Conservation (phyloP, 2,888 invertebrate genomes). For the Melinaea menophilus region DNA sequence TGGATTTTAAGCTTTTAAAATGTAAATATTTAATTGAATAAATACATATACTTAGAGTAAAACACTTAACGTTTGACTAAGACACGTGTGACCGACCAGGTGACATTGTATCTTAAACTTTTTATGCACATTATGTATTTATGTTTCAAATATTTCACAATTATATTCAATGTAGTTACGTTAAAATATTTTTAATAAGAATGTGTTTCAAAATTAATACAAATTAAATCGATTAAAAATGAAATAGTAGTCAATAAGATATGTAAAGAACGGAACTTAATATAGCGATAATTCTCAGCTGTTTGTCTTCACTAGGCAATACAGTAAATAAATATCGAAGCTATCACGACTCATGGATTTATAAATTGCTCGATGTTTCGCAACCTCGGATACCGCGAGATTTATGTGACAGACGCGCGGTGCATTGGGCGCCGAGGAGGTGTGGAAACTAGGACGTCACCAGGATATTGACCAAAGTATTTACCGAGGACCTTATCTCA, state of each 20-base stretch:
- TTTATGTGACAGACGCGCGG: slow-evolving; percentile 20
- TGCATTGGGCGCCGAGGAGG: slow-evolving; percentile 1
- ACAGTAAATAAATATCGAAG: slow-evolving; percentile 21
- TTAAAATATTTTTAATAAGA: neutral
- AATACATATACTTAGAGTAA: no score
- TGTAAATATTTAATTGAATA: no score
- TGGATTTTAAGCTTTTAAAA: no score
- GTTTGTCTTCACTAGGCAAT: slow-evolving; percentile 6
- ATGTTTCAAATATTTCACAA: neutral
- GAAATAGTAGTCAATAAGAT: neutral
- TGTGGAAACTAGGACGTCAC: slow-evolving; percentile 10
- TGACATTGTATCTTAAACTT: no score
- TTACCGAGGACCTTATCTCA: neutral
- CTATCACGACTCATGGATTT: slow-evolving; percentile 27
- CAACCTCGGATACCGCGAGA: slow-evolving; percentile 22
- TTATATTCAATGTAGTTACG: neutral
- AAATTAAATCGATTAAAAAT: neutral
- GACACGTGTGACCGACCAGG: no score
- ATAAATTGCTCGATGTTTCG: slow-evolving; percentile 27
- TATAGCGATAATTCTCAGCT: slow-evolving; percentile 5
- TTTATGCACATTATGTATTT: no score
- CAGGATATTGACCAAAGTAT: neutral
- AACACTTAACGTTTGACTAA: no score
- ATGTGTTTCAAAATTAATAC: neutral
- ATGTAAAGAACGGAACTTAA: neutral